A percentile compares a stretch with the other conserved stretches of the same genome.
Conservation (phyloP, 1,140 invertebrate genomes). For the Papilio glaucus region DNA sequence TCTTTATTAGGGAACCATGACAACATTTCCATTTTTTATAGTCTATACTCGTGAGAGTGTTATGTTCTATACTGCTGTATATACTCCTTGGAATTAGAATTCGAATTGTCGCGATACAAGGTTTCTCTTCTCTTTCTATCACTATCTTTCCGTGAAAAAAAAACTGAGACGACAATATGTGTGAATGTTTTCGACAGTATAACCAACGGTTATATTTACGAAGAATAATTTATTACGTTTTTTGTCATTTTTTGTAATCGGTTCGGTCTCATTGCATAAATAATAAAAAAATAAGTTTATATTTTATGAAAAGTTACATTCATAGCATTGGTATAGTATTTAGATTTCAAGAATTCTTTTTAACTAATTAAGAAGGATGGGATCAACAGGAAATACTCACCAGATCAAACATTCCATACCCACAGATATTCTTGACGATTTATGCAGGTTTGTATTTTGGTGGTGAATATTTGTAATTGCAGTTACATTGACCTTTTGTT, state of each 20-base stretch:
- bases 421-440: slow-evolving; percentile 79
- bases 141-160: too few species aligned
- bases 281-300: background rate
- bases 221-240: too few species aligned
- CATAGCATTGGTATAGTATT: background rate
- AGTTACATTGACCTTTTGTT: background rate
- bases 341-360: background rate
- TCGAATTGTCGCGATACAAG: too few species aligned
- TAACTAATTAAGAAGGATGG: slow-evolving; percentile 44
- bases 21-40: too few species aligned
- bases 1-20: too few species aligned
- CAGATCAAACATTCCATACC: slow-evolving; percentile 77
- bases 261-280: background rate
- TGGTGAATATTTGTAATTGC: background rate
- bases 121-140: too few species aligned
- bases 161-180: too few species aligned
- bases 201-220: slow-evolving; percentile 15
- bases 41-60: too few species aligned
- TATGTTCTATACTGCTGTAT: too few species aligned
- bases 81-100: too few species aligned
- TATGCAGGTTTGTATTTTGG: slow-evolving; percentile 71
- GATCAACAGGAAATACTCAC: slow-evolving; percentile 52
- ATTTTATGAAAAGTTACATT: background rate
- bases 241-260: slow-evolving; percentile 1
- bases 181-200: too few species aligned